These are phyloP conservation scores for Choristoneura fumiferana DNA, from an alignment of 1,140 invertebrate genomes.

Conservation along the genomic window DNA sequence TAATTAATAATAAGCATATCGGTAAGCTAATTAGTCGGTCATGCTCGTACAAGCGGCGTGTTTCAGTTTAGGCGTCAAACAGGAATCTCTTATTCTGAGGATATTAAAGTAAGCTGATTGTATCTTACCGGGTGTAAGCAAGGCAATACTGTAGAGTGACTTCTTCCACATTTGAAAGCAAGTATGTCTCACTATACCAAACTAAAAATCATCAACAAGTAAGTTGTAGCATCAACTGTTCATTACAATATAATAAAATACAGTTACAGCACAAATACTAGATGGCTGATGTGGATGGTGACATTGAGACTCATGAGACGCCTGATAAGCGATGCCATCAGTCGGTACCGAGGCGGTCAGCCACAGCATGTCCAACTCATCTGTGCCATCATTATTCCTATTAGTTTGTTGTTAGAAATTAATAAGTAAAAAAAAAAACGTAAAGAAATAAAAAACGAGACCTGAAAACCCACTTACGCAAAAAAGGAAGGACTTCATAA, in stretches of 20 bases:
- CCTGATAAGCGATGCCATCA: constrained; percentile 48
- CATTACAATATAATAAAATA: constrained; percentile 64
- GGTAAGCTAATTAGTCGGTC: constrained; percentile 22
- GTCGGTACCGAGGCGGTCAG: constrained; percentile 9
- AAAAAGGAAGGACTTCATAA: constrained; percentile 29
- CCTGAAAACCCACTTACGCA: constrained; percentile 34
- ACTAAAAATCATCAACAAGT: constrained; percentile 71
- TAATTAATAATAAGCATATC: constrained; percentile 33
- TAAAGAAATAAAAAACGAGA: constrained; percentile 26
- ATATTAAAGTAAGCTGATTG: constrained; percentile 76
- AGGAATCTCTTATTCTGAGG: constrained; percentile 74
- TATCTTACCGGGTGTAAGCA: constrained; percentile 78
- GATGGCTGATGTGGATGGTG: constrained; percentile 62
- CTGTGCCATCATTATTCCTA: constrained; percentile 4
- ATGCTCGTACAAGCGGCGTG: constrained; percentile 34
- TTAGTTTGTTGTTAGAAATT: constrained; percentile 1
- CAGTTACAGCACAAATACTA: constrained; percentile 73
- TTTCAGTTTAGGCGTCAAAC: constrained; percentile 66
- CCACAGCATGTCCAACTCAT: constrained; percentile 7
- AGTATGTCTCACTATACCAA: constrained; percentile 76
- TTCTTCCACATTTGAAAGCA: constrained; percentile 78
- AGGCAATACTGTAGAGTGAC: constrained; percentile 77
- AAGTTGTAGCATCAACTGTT: constrained; percentile 76
- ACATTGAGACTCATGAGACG: constrained; percentile 52
- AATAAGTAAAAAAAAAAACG: not conserved